These are phyloP conservation scores for Mobula hypostoma DNA, from an alignment of 2,113 vertebrate species.

Conservation along the genomic window DNA sequence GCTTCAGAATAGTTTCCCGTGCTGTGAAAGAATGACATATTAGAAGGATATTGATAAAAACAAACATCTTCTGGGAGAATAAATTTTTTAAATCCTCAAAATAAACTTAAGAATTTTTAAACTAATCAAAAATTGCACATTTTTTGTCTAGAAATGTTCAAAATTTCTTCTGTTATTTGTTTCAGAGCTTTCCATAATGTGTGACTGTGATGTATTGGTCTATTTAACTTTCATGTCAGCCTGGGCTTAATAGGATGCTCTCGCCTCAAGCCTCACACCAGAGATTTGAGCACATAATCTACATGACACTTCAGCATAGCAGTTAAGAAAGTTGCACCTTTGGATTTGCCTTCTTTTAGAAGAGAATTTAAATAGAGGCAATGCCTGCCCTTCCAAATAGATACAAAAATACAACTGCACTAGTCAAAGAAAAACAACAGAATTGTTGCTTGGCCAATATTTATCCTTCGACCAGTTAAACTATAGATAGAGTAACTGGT, in stretches of 20 bases:
- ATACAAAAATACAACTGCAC: neutral
- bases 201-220: neutral
- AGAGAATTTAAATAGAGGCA: neutral
- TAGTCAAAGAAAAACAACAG: neutral
- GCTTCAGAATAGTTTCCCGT: slow-evolving; percentile 54
- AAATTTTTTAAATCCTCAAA: neutral
- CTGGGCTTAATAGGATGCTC: neutral
- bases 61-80: neutral
- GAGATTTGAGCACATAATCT: neutral
- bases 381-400: neutral
- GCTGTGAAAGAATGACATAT: slow-evolving; percentile 49
- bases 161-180: neutral
- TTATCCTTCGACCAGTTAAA: neutral
- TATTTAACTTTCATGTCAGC: neutral
- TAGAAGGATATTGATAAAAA: neutral
- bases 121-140: neutral
- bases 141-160: neutral
- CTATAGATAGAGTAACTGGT: neutral
- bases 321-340: neutral
- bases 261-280: neutral
- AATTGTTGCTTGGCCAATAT: neutral
- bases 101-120: neutral
- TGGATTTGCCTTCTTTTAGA: neutral
- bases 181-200: neutral
- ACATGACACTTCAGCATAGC: neutral